Base-by-base conservation (phyloP, 2,113 vertebrate species). In the Cheilinus undulatus region DNA sequence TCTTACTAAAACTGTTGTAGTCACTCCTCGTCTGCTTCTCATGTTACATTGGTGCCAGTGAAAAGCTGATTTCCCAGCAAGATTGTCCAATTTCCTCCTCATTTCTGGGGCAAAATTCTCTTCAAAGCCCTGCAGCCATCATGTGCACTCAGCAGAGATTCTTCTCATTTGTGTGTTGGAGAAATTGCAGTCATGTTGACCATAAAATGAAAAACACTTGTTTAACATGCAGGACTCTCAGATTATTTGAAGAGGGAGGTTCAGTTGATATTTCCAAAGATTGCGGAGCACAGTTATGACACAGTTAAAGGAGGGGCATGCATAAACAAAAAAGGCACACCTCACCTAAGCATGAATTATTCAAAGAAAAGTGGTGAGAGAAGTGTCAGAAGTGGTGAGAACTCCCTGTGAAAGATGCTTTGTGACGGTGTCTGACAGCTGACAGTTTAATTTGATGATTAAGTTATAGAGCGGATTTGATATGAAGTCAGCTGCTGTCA, bases 11-110 rank as follows among this genome's bases (percentile, higher is more conserved):
- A 19, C 23, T 46, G 2, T 17, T 17, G 14, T 5, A 9, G 38
- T 48, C 14, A 9, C 3, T 61, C 1, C 52, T 62, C 45, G 24
- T 65, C 7, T 71, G 69, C 28, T 36, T 66, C 40, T 45, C 30
- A 46, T 71, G 46, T 65, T 74, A 57, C 22, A 7, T 50, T 30
- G 45, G 57, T 81, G 73, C 70, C 34, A 20, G 42, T 59, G 67
- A 19, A 46, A 70, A 70, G 51, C 53, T 50, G 62, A 80, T 74
- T 72, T 79, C 53, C 64, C 53, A 14, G 58, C 34, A 54, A 82
- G 1, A 82, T 83, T 62, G 69, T 76, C 46, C 75, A 76, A 81
- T 83, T 85, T 85, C 74, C 79, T 69, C 56, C n/a, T 7, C 26
- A 22, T 78, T 82, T 58, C 72, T 74, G 42, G 19, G 50, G 30